Percentiles rank a stretch among this genome's conserved stretches.
These are phyloP conservation scores for Caenorhabditis sp. DNA, from an alignment of 2,888 invertebrate species.

Conservation along the genomic window DNA sequence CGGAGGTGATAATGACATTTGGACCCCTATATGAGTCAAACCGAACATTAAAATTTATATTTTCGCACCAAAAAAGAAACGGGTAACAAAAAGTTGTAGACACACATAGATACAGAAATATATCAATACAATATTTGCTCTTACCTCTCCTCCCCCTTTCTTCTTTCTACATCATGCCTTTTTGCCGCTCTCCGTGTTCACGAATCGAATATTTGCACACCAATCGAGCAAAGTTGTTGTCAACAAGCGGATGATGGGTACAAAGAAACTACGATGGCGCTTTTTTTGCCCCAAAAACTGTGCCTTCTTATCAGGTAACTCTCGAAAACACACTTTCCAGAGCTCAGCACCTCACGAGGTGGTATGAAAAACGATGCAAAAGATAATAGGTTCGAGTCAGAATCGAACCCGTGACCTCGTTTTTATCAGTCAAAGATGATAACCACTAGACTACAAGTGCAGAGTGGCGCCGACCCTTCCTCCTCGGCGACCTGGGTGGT, in stretches of 20 bases:
- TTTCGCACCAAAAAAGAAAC: background rate
- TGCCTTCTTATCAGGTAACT: background rate
- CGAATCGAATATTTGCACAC: constrained; percentile 17
- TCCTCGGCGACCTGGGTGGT: background rate
- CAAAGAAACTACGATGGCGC: background rate
- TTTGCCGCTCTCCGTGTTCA: constrained; percentile 29
- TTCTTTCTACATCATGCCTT: constrained; percentile 24
- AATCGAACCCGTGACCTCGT: constrained; percentile 4
- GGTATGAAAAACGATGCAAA: background rate
- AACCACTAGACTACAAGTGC: background rate
- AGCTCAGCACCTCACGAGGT: background rate
- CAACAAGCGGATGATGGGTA: background rate
- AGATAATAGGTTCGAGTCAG: background rate
- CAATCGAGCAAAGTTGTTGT: constrained; percentile 10
- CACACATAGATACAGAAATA: no score
- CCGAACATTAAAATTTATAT: constrained; percentile 1
- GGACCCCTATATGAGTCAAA: background rate
- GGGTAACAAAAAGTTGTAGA: constrained; percentile 13
- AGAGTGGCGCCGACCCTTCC: background rate
- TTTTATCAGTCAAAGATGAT: background rate
- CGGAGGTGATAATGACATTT: constrained; percentile 10
- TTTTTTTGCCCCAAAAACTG: background rate
- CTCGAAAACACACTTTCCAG: background rate
- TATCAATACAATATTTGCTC: constrained; percentile 17
- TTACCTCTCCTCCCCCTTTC: background rate